A percentile compares a stretch with the other conserved stretches of the same genome.
Evolutionary conservation across 2,113 vertebrate species (phyloP).

Genomic region (Uropsilus gracilis): DNA sequence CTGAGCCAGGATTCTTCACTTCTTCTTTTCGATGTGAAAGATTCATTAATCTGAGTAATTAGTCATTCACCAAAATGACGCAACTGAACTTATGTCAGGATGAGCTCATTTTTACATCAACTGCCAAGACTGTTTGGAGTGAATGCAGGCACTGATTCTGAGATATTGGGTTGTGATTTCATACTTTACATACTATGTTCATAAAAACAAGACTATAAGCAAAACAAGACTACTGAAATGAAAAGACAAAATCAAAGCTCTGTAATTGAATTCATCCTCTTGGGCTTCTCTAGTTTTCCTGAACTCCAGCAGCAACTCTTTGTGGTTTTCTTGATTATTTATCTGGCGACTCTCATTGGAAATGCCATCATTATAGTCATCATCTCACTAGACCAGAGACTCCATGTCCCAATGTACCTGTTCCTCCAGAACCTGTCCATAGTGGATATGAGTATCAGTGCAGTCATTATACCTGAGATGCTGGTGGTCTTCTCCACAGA

Average conservation of each 20-base stretch:
- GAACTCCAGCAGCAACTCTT: not conserved
- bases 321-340: not conserved
- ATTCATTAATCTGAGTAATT: not conserved
- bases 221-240: not conserved
- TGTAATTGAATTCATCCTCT: conserved; percentile 58
- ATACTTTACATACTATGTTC: not conserved
- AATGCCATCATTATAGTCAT: conserved; percentile 18
- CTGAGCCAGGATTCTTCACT: not conserved
- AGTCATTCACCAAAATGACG: not conserved
- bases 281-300: conserved; percentile 49
- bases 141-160: not conserved
- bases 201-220: not conserved
- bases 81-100: not conserved
- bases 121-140: not conserved
- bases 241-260: conserved; percentile 49
- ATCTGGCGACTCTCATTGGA: not conserved
- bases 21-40: not conserved
- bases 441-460: conserved; percentile 29
- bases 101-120: not conserved
- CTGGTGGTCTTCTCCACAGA: conserved; percentile 22
- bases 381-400: not conserved
- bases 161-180: not conserved
- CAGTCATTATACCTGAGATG: conserved; percentile 41
- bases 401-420: conserved; percentile 34
- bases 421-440: conserved; percentile 45